phyloP scores from a whole-genome alignment of 2,113 vertebrate genomes.

The Aythya baeri region DNA sequence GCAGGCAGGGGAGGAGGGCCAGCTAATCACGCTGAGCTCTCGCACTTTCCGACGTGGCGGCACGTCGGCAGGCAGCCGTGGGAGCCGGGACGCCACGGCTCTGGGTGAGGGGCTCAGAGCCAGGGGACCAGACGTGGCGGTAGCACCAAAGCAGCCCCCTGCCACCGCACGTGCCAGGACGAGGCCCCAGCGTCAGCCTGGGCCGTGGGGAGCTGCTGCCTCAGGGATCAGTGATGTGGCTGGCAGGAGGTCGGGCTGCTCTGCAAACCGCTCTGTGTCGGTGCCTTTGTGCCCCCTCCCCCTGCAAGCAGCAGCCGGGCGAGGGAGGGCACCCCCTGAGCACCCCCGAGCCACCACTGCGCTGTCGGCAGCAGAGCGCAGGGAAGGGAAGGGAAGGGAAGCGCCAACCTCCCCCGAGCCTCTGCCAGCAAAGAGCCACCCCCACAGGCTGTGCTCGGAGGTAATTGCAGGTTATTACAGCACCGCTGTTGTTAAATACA shows the following conservation, averaged over 20 bases:
- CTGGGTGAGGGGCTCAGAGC: neutral
- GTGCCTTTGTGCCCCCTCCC: too few species aligned
- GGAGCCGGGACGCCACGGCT: rapidly evolving
- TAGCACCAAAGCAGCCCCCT: neutral
- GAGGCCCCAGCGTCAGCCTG: neutral
- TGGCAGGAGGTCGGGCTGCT: rapidly evolving
- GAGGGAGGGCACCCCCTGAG: too few species aligned
- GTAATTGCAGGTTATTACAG: slow-evolving; percentile 3
- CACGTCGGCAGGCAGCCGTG: rapidly evolving
- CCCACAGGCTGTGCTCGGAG: neutral
- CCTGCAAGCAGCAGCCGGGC: too few species aligned
- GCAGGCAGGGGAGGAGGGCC: neutral
- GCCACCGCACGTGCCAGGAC: rapidly evolving
- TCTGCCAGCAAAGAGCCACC: neutral
- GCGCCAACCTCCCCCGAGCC: neutral
- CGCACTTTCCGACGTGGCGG: rapidly evolving
- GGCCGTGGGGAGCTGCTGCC: rapidly evolving
- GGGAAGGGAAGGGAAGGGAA: neutral
- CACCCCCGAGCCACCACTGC: too few species aligned
- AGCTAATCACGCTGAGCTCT: too few species aligned
- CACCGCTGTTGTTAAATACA: slow-evolving; percentile 10
- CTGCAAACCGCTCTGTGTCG: neutral
- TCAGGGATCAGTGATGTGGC: rapidly evolving
- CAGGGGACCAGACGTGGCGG: neutral
- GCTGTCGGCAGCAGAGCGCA: neutral